A percentile compares a stretch with the other conserved stretches of the same genome.
phyloP scores from a whole-genome alignment of 2,888 invertebrate species.

The Coleophora flavipennella region DNA sequence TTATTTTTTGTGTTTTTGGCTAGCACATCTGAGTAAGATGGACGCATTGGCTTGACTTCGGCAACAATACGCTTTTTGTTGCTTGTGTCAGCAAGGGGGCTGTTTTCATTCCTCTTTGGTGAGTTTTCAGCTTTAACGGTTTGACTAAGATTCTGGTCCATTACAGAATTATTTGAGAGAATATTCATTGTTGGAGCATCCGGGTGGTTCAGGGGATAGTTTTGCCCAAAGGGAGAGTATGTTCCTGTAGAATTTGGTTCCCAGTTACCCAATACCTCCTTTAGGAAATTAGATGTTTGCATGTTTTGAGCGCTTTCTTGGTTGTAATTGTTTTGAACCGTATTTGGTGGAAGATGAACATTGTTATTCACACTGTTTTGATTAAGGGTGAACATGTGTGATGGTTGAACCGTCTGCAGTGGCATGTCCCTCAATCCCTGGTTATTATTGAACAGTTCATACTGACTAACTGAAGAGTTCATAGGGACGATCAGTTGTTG shows the following conservation, averaged over 20 bases:
- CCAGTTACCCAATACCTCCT: conserved; percentile 82
- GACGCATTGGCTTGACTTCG: conserved; percentile 90
- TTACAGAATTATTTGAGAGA: conserved; percentile 35
- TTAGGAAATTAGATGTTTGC: conserved; percentile 73
- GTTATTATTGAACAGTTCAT: conserved; percentile 58
- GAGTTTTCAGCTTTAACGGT: conserved; percentile 42
- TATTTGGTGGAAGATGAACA: conserved; percentile 31
- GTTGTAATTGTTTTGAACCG: conserved; percentile 28
- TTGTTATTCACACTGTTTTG: conserved; percentile 50
- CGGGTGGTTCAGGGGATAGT: conserved; percentile 67
- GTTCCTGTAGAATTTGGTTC: conserved; percentile 80
- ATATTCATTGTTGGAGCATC: conserved; percentile 49
- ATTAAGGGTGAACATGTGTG: conserved; percentile 50
- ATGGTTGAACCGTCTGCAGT: conserved; percentile 40
- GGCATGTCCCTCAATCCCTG: conserved; percentile 50
- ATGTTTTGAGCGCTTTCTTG: conserved; percentile 34
- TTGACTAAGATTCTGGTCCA: conserved; percentile 31
- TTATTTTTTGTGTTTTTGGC: conserved; percentile 77
- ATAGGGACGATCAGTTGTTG: conserved; percentile 61
- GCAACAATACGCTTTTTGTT: conserved; percentile 83
- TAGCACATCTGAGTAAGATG: conserved; percentile 87
- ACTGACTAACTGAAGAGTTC: conserved; percentile 39
- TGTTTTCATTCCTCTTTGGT: conserved; percentile 57
- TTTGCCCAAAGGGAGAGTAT: conserved; percentile 81
- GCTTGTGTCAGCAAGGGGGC: conserved; percentile 66